Evolutionary conservation across 2,113 vertebrate genomes (phyloP).

Genomic region (Lanius collurio): DNA sequence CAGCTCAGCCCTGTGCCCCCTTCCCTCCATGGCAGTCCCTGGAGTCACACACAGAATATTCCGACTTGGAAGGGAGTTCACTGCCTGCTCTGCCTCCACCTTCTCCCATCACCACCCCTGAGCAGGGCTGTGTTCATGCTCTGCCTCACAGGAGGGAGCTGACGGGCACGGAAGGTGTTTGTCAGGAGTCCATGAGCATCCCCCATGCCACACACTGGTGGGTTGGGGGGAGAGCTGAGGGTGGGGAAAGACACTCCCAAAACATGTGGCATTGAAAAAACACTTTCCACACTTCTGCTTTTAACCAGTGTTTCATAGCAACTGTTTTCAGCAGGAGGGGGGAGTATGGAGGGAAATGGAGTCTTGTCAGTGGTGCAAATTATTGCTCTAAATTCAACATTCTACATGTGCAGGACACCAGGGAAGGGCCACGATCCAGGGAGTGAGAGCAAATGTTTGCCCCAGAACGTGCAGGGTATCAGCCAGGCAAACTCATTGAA

Average conservation of each 20-base stretch:
- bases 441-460: neutral
- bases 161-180: neutral
- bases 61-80: neutral
- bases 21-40: neutral
- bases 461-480: neutral
- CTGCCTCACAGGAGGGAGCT: neutral
- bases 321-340: neutral
- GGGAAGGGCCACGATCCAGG: neutral
- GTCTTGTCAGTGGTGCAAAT: neutral
- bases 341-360: too few relatives aligned
- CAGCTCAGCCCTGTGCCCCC: neutral
- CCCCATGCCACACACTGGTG: neutral
- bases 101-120: neutral
- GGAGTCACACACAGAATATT: neutral
- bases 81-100: neutral
- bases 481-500: neutral
- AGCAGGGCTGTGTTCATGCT: neutral
- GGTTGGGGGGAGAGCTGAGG: neutral
- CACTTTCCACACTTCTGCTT: neutral
- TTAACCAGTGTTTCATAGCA: neutral
- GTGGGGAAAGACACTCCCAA: neutral
- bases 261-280: neutral
- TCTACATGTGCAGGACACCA: rapidly evolving
- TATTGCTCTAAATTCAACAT: neutral
- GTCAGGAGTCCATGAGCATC: neutral